A percentile compares a stretch with the other conserved stretches of the same genome.
These are phyloP conservation scores for Heterodera schachtii DNA, from an alignment of 1,140 invertebrate genomes.

Conservation along the genomic window DNA sequence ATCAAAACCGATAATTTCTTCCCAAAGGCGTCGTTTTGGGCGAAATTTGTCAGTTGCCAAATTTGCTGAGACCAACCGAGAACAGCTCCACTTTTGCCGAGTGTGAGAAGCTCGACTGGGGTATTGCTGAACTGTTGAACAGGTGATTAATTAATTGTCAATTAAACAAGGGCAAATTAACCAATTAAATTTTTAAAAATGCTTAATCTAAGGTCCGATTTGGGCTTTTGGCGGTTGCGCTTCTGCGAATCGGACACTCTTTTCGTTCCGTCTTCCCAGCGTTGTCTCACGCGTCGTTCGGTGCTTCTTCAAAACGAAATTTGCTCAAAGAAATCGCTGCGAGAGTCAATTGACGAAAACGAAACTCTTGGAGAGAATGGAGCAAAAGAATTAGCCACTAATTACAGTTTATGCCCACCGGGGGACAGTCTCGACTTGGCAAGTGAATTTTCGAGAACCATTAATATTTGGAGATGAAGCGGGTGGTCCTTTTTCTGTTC, in stretches of 20 bases:
- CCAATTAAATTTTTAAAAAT: not conserved
- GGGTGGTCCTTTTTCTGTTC: not conserved
- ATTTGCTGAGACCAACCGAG: constrained; percentile 15
- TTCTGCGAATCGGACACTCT: constrained; percentile 13
- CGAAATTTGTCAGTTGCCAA: constrained; percentile 28
- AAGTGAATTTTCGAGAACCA: not conserved
- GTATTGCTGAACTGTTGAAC: not conserved
- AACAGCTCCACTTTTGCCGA: constrained; percentile 22
- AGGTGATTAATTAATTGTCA: not conserved
- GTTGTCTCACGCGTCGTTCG: constrained; percentile 57
- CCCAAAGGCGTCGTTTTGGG: constrained; percentile 29
- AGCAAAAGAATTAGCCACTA: constrained; percentile 22
- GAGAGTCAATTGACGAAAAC: constrained; percentile 10
- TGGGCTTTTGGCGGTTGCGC: not conserved
- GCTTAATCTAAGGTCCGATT: not conserved
- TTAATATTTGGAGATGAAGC: too few species aligned
- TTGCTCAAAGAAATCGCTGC: constrained; percentile 33
- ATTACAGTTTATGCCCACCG: constrained; percentile 57
- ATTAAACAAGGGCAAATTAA: too few species aligned
- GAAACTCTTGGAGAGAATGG: not conserved
- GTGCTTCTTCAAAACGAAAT: constrained; percentile 58
- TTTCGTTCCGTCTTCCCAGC: constrained; percentile 59
- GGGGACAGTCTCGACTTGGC: constrained; percentile 27
- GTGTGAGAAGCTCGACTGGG: constrained; percentile 14
- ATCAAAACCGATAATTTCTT: not conserved